phyloP scores from a whole-genome alignment of 2,888 invertebrate species.

The Apeira syringaria region DNA sequence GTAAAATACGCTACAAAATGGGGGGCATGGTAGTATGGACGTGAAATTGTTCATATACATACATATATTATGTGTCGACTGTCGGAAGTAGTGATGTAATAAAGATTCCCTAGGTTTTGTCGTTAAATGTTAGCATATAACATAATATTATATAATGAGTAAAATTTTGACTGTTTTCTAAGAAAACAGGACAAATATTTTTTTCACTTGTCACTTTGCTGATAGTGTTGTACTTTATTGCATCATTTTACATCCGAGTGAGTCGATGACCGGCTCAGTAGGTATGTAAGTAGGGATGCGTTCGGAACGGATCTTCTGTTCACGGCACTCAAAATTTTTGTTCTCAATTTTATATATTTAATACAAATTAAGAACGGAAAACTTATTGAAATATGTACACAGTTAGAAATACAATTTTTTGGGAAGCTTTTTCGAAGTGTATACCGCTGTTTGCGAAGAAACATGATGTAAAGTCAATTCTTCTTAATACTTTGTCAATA shows the following conservation, averaged over 20 bases:
- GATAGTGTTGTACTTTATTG: conserved; percentile 2
- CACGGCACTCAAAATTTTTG: conserved; percentile 9
- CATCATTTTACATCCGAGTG: conserved; percentile 6
- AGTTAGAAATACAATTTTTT: too few species aligned
- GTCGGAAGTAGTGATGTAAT: conserved; percentile 4
- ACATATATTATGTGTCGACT: conserved; percentile 12
- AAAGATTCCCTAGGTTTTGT: background rate
- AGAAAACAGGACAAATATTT: conserved; percentile 2
- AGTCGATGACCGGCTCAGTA: conserved; percentile 5
- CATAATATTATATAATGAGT: background rate
- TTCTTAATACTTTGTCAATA: too few species aligned
- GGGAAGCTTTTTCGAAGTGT: too few species aligned
- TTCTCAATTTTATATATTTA: too few species aligned
- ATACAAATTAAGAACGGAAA: too few species aligned
- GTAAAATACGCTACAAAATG: background rate
- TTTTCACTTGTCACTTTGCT: too few species aligned
- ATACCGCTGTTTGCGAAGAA: too few species aligned
- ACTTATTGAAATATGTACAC: too few species aligned
- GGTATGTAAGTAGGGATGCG: conserved; percentile 15
- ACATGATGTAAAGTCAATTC: too few species aligned
- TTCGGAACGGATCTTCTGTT: conserved; percentile 16
- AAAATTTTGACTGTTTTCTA: background rate
- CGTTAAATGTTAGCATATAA: background rate
- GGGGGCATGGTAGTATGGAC: conserved; percentile 5
- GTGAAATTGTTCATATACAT: conserved; percentile 5